Percentiles rank a stretch among this genome's conserved stretches.
These are phyloP conservation scores for Reinhardtius hippoglossoides DNA, from an alignment of 2,113 vertebrate species.

Conservation along the genomic window DNA sequence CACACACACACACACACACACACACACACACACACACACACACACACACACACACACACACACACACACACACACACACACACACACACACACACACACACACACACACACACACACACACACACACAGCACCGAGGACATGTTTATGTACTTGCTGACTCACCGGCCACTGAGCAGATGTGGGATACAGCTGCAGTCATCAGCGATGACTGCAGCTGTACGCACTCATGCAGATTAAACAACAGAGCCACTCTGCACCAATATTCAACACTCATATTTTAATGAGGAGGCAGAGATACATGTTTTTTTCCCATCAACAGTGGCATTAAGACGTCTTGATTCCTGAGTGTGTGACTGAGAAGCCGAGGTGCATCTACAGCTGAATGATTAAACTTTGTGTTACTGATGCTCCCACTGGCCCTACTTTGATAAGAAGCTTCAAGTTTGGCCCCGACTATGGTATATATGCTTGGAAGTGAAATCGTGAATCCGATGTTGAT, in stretches of 20 bases:
- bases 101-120: no score
- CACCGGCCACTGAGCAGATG: constrained; percentile 2
- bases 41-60: no score
- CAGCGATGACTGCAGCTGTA: neutral
- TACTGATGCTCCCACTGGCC: neutral
- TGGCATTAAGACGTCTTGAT: neutral
- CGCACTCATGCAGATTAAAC: constrained; percentile 7
- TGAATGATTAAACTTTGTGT: neutral
- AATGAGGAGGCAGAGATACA: neutral
- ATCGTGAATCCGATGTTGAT: neutral
- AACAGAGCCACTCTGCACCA: constrained; percentile 5
- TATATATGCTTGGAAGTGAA: neutral
- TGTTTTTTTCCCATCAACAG: neutral
- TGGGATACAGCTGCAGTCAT: no score
- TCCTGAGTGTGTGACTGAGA: constrained; percentile 1
- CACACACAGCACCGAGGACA: no score
- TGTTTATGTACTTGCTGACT: neutral
- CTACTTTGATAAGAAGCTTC: neutral
- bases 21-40: no score
- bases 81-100: neutral
- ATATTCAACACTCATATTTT: neutral
- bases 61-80: neutral
- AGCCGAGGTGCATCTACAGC: neutral
- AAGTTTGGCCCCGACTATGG: neutral
- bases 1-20: no score